Conservation (phyloP, 1,140 invertebrate genomes). For the Drosophila neocordata region DNA sequence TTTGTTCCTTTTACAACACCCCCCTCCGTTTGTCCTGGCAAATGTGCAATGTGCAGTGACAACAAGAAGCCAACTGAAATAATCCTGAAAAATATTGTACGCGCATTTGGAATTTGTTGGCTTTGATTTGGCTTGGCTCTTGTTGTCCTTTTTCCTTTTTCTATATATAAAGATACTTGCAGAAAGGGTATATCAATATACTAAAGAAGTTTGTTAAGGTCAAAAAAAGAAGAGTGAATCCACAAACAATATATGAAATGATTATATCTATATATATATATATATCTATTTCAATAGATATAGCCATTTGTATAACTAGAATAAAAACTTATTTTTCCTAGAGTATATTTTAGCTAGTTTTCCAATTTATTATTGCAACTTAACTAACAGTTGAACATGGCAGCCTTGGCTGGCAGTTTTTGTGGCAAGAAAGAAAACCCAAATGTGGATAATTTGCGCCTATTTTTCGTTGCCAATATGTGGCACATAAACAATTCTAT, state of each 20-base stretch:
- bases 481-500: conserved; percentile 76
- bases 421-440: conserved; percentile 41
- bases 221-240: too few relatives aligned
- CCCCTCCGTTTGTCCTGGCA: not conserved
- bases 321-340: too few relatives aligned
- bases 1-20: too few relatives aligned
- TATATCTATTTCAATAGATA: too few relatives aligned
- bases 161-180: not conserved
- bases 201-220: not conserved
- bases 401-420: conserved; percentile 67
- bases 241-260: too few relatives aligned
- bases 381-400: conserved; percentile 61
- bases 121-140: conserved; percentile 74
- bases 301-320: too few relatives aligned
- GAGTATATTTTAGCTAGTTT: too few relatives aligned
- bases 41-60: conserved; percentile 41
- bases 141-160: conserved; percentile 28
- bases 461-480: conserved; percentile 46
- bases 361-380: conserved; percentile 27
- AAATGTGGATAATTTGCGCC: conserved; percentile 48
- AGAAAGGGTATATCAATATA: not conserved
- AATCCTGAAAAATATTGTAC: conserved; percentile 76
- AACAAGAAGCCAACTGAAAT: conserved; percentile 79
- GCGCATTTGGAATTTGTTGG: conserved; percentile 68
- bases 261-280: too few relatives aligned